Evolutionary conservation across 2,113 vertebrate genomes (phyloP), one percentile per base, ranked within the genome.

Genomic region (Piprites chloris): DNA sequence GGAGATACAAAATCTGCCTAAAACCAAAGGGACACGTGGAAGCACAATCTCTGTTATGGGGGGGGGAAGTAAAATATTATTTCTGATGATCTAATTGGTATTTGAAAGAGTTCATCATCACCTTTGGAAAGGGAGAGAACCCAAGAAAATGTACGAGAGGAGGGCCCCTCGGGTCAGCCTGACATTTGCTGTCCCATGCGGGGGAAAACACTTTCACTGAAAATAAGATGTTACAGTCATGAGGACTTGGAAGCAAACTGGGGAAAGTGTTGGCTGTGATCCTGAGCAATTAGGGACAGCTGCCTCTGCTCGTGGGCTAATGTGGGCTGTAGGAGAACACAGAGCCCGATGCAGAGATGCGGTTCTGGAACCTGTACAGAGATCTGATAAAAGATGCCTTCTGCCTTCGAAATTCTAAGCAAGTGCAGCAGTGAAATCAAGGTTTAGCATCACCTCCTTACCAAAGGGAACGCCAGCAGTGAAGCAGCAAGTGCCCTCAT

Each of bases 181-280:
- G 86, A 61, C 63, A 73, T 87, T 92, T 92, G 55, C 47, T 68
- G 79, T 65, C 86, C 66, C 67, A 15, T 32, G 78, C 1, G 8
- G 90, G 67, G 75, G 92, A 88, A 96, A 93, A 46, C n/a, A 53
- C 37, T 39, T 71, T 30, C 0, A 0, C 55, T 66, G 82, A 65
- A 93, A 94, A 93, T 65, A 95, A 79, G 69, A 95, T 58, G 82
- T 83, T 80, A 65, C 58, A 93, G 90, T 90, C 82, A 86, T 66
- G 63, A 90, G 67, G 67, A 91, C 58, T 85, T 96, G 92, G 92
- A 97, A 83, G 32, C 41, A 93, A 87, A 92, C 73, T 11, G 79
- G 88, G 75, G 37, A 94, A 93, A 83, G 44, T 39, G 85, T 55
- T 94, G 88, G 90, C 88, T 61, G 78, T 66, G 82, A 90, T 94